Percentiles rank a stretch among this genome's conserved stretches.
These are phyloP conservation scores for Clupea harengus DNA, from an alignment of 2,113 vertebrate genomes.

Conservation along the genomic window DNA sequence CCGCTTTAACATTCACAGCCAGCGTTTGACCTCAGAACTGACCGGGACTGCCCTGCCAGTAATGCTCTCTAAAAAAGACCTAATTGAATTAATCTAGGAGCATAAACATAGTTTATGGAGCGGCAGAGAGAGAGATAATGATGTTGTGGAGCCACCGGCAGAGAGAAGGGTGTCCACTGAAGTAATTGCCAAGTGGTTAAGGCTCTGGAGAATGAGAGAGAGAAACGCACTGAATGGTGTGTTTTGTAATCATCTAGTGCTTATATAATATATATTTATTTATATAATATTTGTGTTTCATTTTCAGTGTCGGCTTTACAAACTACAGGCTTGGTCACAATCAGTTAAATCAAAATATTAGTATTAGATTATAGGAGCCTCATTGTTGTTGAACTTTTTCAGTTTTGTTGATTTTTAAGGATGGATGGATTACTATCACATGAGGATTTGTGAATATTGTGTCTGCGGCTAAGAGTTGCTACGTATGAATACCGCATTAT, in stretches of 20 bases:
- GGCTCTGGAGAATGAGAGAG: slow-evolving; percentile 54
- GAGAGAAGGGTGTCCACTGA: slow-evolving; percentile 54
- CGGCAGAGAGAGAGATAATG: slow-evolving; percentile 61
- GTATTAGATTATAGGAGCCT: no score
- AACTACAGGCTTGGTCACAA: no score
- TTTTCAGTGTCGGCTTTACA: no score
- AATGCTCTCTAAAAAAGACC: slow-evolving; percentile 67
- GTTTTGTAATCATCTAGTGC: not conserved
- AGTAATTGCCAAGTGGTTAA: slow-evolving; percentile 62
- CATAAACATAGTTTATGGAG: slow-evolving; percentile 70
- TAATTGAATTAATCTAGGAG: slow-evolving; percentile 74
- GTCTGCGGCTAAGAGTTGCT: no score
- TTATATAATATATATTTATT: not conserved
- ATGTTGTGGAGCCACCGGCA: slow-evolving; percentile 65
- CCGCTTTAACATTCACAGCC: slow-evolving; percentile 69
- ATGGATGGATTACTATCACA: no score
- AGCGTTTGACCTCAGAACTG: slow-evolving; percentile 63
- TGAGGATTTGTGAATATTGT: no score
- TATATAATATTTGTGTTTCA: not conserved
- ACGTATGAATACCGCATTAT: no score
- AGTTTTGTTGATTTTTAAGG: no score
- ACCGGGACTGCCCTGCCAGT: slow-evolving; percentile 57
- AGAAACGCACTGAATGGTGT: slow-evolving; percentile 23
- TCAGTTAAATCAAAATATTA: no score
- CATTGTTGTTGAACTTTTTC: no score